Conservation (phyloP, 64 coral and sea anemone species). For the Pachyseris speciosa region DNA sequence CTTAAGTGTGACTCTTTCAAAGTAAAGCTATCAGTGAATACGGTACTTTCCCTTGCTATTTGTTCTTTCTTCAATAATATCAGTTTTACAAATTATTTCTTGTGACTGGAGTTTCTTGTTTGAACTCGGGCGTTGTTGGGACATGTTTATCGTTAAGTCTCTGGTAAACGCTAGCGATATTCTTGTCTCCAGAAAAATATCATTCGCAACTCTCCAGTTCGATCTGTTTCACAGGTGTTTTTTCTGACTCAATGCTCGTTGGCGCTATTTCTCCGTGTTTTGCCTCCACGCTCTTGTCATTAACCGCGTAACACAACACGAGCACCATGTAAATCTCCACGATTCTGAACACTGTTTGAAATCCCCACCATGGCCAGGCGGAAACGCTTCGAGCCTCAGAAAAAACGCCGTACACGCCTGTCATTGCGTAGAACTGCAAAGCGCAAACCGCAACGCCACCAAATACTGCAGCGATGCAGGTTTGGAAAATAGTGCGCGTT, state of each 20-base stretch:
- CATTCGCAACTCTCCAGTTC: background rate
- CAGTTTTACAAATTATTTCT: no score
- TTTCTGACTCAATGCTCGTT: background rate
- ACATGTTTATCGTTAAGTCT: no score
- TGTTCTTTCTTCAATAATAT: no score
- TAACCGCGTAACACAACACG: conserved; percentile 14
- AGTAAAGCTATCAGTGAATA: no score
- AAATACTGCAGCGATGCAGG: conserved; percentile 29
- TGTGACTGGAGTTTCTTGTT: no score
- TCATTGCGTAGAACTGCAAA: conserved; percentile 53
- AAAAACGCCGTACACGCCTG: conserved; percentile 70
- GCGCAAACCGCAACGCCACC: conserved; percentile 33
- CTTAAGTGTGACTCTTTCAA: no score
- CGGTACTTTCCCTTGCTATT: no score
- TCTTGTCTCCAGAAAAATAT: background rate
- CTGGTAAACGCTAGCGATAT: no score
- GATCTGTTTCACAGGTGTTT: background rate
- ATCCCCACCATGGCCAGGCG: conserved; percentile 69
- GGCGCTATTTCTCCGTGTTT: conserved; percentile 30
- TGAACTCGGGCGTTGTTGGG: no score
- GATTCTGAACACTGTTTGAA: conserved; percentile 34
- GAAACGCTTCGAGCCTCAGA: conserved; percentile 26
- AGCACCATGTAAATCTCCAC: conserved; percentile 45
- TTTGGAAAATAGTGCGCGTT: conserved; percentile 35
- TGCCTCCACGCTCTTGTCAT: background rate